Percentiles rank a stretch among this genome's conserved stretches.
These are phyloP conservation scores for Tachina grossa DNA, from an alignment of 2,888 invertebrate genomes.

Conservation along the genomic window DNA sequence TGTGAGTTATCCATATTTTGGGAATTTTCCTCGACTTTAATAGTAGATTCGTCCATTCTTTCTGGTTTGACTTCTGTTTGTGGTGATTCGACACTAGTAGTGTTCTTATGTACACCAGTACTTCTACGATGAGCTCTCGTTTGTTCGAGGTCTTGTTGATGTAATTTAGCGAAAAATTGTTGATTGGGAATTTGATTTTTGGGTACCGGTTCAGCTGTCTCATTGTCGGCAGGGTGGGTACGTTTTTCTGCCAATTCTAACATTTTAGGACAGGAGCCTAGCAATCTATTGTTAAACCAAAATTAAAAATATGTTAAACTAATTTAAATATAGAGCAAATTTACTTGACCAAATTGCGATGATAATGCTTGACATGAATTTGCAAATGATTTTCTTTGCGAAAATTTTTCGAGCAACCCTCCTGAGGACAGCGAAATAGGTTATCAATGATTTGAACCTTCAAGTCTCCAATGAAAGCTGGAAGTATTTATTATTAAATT, in stretches of 20 bases:
- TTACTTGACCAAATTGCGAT: constrained; percentile 89
- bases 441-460: constrained; percentile 89
- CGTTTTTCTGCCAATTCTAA: constrained; percentile 93
- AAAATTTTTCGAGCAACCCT: constrained; percentile 94
- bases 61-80: constrained; percentile 56
- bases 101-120: constrained; percentile 36
- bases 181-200: constrained; percentile 83
- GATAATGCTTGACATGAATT: constrained; percentile 98
- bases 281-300: constrained; percentile 75
- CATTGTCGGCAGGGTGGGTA: constrained; percentile 84
- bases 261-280: constrained; percentile 93
- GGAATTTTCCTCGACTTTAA: constrained; percentile 49
- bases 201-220: constrained; percentile 83
- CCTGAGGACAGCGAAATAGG: constrained; percentile 88
- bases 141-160: constrained; percentile 81
- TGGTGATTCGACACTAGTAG: not conserved
- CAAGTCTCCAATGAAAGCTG: constrained; percentile 85
- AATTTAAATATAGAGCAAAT: constrained; percentile 34
- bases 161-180: constrained; percentile 82
- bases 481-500: not conserved
- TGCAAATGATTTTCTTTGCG: constrained; percentile 94
- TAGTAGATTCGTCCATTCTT: constrained; percentile 11
- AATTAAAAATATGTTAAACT: not conserved
- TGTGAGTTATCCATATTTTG: constrained; percentile 50
- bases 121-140: constrained; percentile 77